Percentiles rank a stretch among this genome's conserved stretches.
Conservation (phyloP, 2,113 vertebrate species). For the Hippocampus comes region DNA sequence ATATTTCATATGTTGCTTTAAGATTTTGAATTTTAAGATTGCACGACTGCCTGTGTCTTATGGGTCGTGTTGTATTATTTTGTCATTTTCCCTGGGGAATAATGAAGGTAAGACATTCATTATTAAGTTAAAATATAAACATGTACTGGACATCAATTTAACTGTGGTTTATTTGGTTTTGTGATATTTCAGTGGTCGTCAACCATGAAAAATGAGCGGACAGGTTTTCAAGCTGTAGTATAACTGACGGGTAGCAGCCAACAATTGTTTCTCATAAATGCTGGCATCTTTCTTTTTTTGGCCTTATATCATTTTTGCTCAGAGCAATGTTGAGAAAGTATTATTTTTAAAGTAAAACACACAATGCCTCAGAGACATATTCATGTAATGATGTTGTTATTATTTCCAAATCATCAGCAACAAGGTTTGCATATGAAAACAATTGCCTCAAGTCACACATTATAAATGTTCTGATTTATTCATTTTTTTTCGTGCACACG, state of each 20-base stretch:
- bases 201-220: constrained; percentile 4
- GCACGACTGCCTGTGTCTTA: too few relatives aligned
- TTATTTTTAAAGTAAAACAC: constrained; percentile 52
- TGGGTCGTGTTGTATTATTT: too few relatives aligned
- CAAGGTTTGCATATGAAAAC: constrained; percentile 63
- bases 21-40: too few relatives aligned
- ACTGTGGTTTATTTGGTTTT: background rate
- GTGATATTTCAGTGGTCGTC: background rate
- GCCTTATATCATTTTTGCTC: constrained; percentile 26
- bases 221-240: background rate
- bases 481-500: constrained; percentile 43
- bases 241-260: constrained; percentile 4
- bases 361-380: constrained; percentile 63
- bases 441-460: constrained; percentile 61
- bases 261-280: constrained; percentile 12
- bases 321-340: constrained; percentile 28
- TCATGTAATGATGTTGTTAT: constrained; percentile 75
- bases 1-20: background rate
- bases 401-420: constrained; percentile 75
- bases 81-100: constrained; percentile 1
- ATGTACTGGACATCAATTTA: constrained; percentile 7
- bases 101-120: constrained; percentile 3
- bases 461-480: constrained; percentile 52
- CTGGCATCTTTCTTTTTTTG: constrained; percentile 21
- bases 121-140: constrained; percentile 22